Conservation (phyloP, 2,797 vertebrate species). For the Phrynocephalus guinanensis region DNA sequence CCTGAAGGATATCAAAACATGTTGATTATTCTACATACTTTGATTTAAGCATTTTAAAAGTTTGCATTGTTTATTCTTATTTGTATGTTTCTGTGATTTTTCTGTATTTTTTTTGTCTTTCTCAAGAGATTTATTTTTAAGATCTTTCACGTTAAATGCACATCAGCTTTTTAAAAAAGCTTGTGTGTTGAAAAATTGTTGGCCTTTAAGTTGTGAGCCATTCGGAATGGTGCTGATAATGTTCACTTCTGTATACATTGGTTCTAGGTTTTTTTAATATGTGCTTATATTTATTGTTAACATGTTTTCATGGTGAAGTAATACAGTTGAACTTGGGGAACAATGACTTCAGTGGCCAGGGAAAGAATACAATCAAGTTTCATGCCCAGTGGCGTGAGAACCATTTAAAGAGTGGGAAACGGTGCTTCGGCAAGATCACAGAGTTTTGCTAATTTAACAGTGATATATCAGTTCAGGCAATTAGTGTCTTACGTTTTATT, state of each 20-base stretch:
- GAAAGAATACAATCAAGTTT: conserved; percentile 46
- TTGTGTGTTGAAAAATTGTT: conserved; percentile 66
- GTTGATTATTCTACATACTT: conserved; percentile 65
- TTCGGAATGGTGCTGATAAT: conserved; percentile 72
- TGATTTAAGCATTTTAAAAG: conserved; percentile 62
- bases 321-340: conserved; percentile 54
- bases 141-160: conserved; percentile 73
- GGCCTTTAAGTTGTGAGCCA: conserved; percentile 68
- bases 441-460: conserved; percentile 70
- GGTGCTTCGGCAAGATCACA: conserved; percentile 79
- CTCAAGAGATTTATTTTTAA: conserved; percentile 68
- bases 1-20: conserved; percentile 49
- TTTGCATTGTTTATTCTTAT: conserved; percentile 51
- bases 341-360: conserved; percentile 59
- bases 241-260: conserved; percentile 59
- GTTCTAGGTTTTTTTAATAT: conserved; percentile 69
- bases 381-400: conserved; percentile 59
- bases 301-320: conserved; percentile 60
- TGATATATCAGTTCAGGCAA: conserved; percentile 74
- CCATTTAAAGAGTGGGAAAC: conserved; percentile 66
- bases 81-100: conserved; percentile 69
- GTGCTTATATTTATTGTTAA: conserved; percentile 64
- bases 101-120: conserved; percentile 58
- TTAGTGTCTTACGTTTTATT: conserved; percentile 67
- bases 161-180: conserved; percentile 66